phyloP scores from a whole-genome alignment of 1,140 invertebrate genomes.

The Drosophila nigrodunni region DNA sequence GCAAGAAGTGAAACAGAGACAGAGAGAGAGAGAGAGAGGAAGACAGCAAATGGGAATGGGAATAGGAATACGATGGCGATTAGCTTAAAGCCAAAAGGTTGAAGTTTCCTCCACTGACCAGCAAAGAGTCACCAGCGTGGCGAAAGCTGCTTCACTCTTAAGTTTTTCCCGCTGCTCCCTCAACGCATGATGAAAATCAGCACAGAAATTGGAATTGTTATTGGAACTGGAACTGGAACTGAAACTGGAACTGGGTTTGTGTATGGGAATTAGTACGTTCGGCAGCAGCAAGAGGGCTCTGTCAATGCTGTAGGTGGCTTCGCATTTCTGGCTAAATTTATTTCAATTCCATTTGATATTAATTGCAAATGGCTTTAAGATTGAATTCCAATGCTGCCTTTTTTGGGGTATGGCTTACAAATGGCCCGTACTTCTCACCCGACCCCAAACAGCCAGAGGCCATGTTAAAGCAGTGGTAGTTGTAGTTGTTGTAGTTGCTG shows the following conservation, averaged over 20 bases:
- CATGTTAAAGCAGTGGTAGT: slow-evolving; percentile 17
- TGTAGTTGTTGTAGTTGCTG: slow-evolving; percentile 12
- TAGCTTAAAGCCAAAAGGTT: slow-evolving; percentile 74
- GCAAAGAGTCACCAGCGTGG: slow-evolving; percentile 22
- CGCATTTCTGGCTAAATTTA: slow-evolving; percentile 78
- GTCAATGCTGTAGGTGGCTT: slow-evolving; percentile 60
- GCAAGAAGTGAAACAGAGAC: neutral
- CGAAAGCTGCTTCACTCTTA: slow-evolving; percentile 43
- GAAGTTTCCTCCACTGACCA: slow-evolving; percentile 59
- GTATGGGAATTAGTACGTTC: slow-evolving; percentile 26
- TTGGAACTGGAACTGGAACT: slow-evolving; percentile 28
- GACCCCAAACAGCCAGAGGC: slow-evolving; percentile 29
- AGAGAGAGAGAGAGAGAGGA: slow-evolving; percentile 12
- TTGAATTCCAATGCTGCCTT: slow-evolving; percentile 75
- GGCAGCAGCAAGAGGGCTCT: slow-evolving; percentile 24
- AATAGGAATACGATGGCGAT: slow-evolving; percentile 70
- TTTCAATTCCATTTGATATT: slow-evolving; percentile 85
- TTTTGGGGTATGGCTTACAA: slow-evolving; percentile 68
- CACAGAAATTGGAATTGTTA: slow-evolving; percentile 35
- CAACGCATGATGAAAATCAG: slow-evolving; percentile 79
- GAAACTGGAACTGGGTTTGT: neutral
- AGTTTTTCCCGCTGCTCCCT: slow-evolving; percentile 9
- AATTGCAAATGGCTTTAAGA: slow-evolving; percentile 83
- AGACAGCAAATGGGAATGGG: slow-evolving; percentile 25
- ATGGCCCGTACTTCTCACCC: slow-evolving; percentile 67